A percentile compares a stretch with the other conserved stretches of the same genome.
These are phyloP conservation scores for Mystacides longicornis DNA, from an alignment of 2,888 invertebrate genomes.

Conservation along the genomic window DNA sequence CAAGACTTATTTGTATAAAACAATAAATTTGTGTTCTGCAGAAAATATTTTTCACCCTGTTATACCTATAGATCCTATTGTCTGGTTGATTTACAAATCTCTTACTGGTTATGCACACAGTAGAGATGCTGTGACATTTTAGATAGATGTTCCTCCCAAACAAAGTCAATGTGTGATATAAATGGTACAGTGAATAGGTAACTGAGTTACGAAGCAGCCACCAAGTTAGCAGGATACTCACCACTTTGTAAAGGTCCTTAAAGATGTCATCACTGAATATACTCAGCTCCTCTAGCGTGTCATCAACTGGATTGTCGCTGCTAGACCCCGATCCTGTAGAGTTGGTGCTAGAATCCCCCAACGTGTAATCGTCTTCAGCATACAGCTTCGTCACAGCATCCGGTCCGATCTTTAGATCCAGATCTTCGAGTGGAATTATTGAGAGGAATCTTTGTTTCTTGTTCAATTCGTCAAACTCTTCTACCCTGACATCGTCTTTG, in stretches of 20 bases:
- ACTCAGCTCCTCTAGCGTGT: constrained; percentile 54
- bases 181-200: too few relatives aligned
- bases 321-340: constrained; percentile 40
- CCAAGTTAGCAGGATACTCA: too few relatives aligned
- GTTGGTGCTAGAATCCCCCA: constrained; percentile 36
- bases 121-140: too few relatives aligned
- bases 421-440: neutral
- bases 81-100: too few relatives aligned
- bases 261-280: constrained; percentile 54
- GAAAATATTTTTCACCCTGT: too few relatives aligned
- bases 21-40: too few relatives aligned
- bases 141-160: too few relatives aligned
- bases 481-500: neutral
- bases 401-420: neutral
- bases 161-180: too few relatives aligned
- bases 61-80: too few relatives aligned
- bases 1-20: too few relatives aligned
- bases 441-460: neutral
- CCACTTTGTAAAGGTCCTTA: constrained; percentile 63
- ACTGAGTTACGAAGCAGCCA: too few relatives aligned
- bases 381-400: neutral
- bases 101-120: too few relatives aligned
- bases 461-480: neutral
- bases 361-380: constrained; percentile 10
- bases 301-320: constrained; percentile 22